A percentile compares a stretch with the other conserved stretches of the same genome.
Conservation (phyloP, 2,113 vertebrate species). For the Hippocampus barbouri region DNA sequence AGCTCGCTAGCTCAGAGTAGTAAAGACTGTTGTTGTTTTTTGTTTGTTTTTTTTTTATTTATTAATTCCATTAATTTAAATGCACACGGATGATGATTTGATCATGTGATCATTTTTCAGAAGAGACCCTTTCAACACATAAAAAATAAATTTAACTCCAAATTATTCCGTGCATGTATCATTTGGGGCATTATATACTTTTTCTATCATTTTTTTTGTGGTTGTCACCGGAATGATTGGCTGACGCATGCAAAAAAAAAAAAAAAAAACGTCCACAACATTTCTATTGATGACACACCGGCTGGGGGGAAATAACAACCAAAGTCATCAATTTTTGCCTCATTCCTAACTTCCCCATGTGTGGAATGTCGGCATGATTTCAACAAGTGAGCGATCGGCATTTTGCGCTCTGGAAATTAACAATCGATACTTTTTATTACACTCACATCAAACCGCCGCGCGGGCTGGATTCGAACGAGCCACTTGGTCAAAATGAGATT, state of each 20-base stretch:
- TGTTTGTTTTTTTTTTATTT: too few species aligned
- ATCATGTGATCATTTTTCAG: too few species aligned
- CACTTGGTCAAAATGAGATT: slow-evolving; percentile 50
- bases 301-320: too few species aligned
- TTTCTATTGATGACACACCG: not conserved
- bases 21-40: too few species aligned
- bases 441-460: slow-evolving; percentile 38
- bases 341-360: slow-evolving; percentile 46
- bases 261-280: not conserved
- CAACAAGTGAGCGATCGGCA: slow-evolving; percentile 35
- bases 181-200: not conserved
- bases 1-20: too few species aligned
- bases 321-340: not conserved
- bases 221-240: not conserved
- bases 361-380: slow-evolving; percentile 35
- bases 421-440: slow-evolving; percentile 51
- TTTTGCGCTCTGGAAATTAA: slow-evolving; percentile 32
- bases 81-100: too few species aligned
- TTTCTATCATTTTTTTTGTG: not conserved
- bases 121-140: too few species aligned
- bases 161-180: too few species aligned
- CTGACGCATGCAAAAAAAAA: not conserved
- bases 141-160: too few species aligned
- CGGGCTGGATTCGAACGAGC: slow-evolving; percentile 14
- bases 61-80: too few species aligned